Evolutionary conservation across 2,113 vertebrate species (phyloP).

Genomic region (Fregetta grallaria): DNA sequence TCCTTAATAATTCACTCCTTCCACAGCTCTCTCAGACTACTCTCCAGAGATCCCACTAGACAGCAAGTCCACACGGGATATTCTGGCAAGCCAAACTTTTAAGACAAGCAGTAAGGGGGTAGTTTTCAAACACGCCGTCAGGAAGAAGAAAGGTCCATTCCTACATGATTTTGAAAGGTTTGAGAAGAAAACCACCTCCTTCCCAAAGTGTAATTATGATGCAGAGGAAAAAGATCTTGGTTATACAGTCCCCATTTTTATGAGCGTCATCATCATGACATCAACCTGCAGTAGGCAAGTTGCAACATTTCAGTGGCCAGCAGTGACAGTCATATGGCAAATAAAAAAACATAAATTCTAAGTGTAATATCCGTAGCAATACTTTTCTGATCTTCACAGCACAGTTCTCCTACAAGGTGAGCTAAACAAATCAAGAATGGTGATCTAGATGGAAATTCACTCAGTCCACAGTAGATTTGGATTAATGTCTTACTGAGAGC

Average conservation of each 20-base stretch:
- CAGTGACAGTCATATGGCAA: neutral
- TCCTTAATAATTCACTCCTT: neutral
- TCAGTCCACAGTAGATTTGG: neutral
- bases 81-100: neutral
- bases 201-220: neutral
- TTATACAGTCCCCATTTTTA: neutral
- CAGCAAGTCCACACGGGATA: neutral
- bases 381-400: neutral
- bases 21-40: neutral
- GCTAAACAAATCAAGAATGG: neutral
- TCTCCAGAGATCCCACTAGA: neutral
- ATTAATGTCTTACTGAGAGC: slow-evolving; percentile 91
- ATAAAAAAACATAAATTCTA: neutral
- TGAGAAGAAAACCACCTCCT: neutral
- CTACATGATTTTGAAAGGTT: neutral
- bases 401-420: neutral
- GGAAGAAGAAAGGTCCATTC: neutral
- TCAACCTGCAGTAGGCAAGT: neutral
- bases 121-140: neutral
- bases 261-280: neutral
- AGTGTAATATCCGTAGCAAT: neutral
- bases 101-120: neutral
- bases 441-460: neutral
- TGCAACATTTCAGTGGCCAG: neutral
- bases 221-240: neutral